Evolutionary conservation across 2,888 invertebrate species (phyloP), one percentile per base, ranked within the genome.

Genomic region (Eudemis profundana): DNA sequence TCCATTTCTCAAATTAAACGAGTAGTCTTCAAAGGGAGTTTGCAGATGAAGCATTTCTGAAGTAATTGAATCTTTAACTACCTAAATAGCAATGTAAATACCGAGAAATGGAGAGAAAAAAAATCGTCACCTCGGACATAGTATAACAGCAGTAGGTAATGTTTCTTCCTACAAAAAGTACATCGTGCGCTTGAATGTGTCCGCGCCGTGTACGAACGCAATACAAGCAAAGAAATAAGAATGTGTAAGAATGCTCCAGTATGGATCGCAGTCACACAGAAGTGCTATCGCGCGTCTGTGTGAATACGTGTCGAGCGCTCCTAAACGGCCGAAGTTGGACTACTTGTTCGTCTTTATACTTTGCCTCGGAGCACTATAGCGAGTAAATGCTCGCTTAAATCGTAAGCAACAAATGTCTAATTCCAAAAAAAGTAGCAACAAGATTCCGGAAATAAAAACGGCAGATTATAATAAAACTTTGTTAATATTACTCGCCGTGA

Each of bases 401-500:
- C 47, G 14, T 15, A 40, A 40, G 49, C 19, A 19, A 47, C 46
- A 15, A 60, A 60, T 19, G 40, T 53, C 46, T 47, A 29, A 59
- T 53, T 65, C 29, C 40, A 23, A 36, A 59, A 46, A 40, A 53
- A 59, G 51, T n/a, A 60, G 15, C 51, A 27, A 10, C 56, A 14
- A 33, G 50, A 53, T 19, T 51, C 23, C 33, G 19, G 50, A 29
- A 29, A 49, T 12, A 49, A 33, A 33, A 23, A 36, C 19, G 36
- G 44, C 53, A 47, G 53, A 49, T 67, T 54, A 57, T 54, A 56
- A 72, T 72, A 70, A 78, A 82, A 83, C 80, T 80, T 80, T 82
- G 78, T 81, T 82, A 83, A 80, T 79, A 81, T 76, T 69, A 71
- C 69, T 66, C 68, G 57, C 64, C 68, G 60, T 59, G 44, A 44